phyloP scores from a whole-genome alignment of 2,797 vertebrate species.

The Bufotes viridis region DNA sequence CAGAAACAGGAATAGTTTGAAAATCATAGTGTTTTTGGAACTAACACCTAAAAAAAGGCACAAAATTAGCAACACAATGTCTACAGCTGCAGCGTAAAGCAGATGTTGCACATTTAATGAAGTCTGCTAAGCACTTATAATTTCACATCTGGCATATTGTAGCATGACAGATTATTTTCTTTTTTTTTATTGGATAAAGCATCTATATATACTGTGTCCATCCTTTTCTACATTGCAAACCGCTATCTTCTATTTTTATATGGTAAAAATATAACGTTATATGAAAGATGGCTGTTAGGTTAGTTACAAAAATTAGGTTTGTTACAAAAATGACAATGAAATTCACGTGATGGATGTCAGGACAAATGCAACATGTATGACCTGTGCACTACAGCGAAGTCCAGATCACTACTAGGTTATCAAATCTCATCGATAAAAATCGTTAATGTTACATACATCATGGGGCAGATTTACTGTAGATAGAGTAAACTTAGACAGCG shows the following conservation, averaged over 20 bases:
- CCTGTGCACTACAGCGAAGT: too few species aligned
- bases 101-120: slow-evolving; percentile 54
- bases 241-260: slow-evolving; percentile 4
- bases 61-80: slow-evolving; percentile 57
- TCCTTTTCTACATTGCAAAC: slow-evolving; percentile 1
- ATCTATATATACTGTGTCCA: slow-evolving; percentile 36
- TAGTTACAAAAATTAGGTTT: background rate
- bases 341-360: background rate
- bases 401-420: too few species aligned
- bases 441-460: too few species aligned
- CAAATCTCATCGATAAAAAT: too few species aligned
- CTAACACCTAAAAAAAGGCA: slow-evolving; percentile 58
- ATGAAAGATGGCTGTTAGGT: background rate
- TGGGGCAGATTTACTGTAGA: too few species aligned
- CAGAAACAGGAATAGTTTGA: slow-evolving; percentile 47
- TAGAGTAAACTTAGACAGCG: too few species aligned
- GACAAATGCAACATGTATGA: background rate
- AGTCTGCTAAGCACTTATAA: slow-evolving; percentile 48
- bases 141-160: slow-evolving; percentile 55
- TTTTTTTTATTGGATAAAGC: slow-evolving; percentile 5
- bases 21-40: slow-evolving; percentile 56
- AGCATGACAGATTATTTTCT: background rate
- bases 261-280: background rate
- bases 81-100: slow-evolving; percentile 57
- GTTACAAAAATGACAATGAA: background rate